Conservation (phyloP, 1,140 invertebrate genomes). For the Drosophila nasuta region DNA sequence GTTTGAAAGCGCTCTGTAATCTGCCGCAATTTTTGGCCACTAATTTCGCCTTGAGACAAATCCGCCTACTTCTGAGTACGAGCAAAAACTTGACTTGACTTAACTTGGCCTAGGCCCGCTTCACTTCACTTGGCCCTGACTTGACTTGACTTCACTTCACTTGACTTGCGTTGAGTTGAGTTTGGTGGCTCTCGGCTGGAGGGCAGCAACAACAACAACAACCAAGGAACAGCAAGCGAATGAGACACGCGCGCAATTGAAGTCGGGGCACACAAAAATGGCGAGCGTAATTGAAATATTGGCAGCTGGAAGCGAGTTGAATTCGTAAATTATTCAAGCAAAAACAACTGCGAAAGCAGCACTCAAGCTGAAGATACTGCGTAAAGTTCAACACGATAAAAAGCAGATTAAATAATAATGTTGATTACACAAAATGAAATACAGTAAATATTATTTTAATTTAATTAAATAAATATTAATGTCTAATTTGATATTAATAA, state of each 20-base stretch:
- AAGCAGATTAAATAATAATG: no score
- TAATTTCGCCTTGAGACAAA: conserved; percentile 77
- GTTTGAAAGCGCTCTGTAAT: conserved; percentile 62
- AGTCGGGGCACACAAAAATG: conserved; percentile 28
- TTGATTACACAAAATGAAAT: no score
- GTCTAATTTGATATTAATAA: no score
- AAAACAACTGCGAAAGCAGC: conserved; percentile 1
- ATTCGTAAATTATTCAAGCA: conserved; percentile 65
- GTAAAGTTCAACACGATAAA: no score
- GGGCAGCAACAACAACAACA: conserved; percentile 15
- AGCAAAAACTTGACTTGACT: background rate
- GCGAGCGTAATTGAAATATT: conserved; percentile 70
- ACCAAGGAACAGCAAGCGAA: background rate
- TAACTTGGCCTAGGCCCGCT: background rate
- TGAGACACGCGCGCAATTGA: conserved; percentile 48
- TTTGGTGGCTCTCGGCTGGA: background rate
- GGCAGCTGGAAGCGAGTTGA: conserved; percentile 48
- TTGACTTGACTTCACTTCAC: background rate
- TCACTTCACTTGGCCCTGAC: conserved; percentile 2
- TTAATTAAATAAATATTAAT: no score
- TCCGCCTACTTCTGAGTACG: conserved; percentile 60
- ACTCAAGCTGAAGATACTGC: conserved; percentile 1
- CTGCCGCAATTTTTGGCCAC: conserved; percentile 75
- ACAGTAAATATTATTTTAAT: no score
- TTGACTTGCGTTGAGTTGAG: background rate